Percentiles rank a stretch among this genome's conserved stretches.
phyloP scores from a whole-genome alignment of 2,797 vertebrate species.

The Ceryle rudis region DNA sequence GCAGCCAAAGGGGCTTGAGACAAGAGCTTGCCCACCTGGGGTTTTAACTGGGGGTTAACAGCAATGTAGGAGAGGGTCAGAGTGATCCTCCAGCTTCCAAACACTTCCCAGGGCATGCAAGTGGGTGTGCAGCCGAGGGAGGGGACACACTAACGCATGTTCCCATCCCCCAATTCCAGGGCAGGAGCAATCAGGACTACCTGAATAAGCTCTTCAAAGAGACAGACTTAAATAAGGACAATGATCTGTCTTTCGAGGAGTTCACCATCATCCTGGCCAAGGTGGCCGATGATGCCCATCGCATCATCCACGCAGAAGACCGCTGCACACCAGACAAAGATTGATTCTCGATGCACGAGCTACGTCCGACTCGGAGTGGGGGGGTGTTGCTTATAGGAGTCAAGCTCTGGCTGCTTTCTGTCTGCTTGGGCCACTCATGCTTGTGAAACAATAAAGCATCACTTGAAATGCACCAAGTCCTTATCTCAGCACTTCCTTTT shows the following conservation, averaged over 20 bases:
- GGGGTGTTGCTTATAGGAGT: neutral
- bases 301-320: neutral
- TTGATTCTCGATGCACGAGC: fast-evolving
- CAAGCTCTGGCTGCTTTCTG: neutral
- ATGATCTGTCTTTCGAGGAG: slow-evolving; percentile 60
- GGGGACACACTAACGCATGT: neutral
- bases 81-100: neutral
- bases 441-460: slow-evolving; percentile 29
- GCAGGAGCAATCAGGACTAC: neutral
- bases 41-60: neutral
- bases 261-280: slow-evolving; percentile 55
- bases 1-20: neutral
- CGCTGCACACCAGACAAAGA: neutral
- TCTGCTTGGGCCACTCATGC: neutral
- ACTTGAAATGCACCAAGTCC: neutral
- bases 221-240: slow-evolving; percentile 60
- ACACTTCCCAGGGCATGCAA: neutral
- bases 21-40: neutral
- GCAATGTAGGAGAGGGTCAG: fast-evolving
- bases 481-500: neutral
- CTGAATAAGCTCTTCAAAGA: neutral
- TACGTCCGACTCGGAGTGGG: fast-evolving
- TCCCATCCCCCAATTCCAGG: neutral
- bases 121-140: fast-evolving
- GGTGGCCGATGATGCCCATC: slow-evolving; percentile 35